These are phyloP conservation scores for Cossypha dichroa DNA, from an alignment of 2,797 vertebrate genomes.

Conservation along the genomic window DNA sequence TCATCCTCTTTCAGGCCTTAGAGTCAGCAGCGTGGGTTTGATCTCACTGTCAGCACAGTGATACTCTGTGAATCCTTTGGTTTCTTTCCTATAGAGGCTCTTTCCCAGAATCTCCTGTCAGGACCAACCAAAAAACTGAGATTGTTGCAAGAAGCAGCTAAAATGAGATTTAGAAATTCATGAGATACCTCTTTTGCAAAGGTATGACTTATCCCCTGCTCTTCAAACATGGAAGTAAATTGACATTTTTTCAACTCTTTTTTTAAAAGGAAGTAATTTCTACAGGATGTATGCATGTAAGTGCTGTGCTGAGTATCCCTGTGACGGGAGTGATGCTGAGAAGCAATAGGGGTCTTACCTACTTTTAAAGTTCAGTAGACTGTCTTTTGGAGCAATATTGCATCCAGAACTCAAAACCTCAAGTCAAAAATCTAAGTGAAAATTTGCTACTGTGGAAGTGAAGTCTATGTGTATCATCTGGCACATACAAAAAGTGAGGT, in stretches of 20 bases:
- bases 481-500: not conserved
- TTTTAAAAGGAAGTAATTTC: not conserved
- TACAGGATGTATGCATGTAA: not conserved
- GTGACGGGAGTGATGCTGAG: not conserved
- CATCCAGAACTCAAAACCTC: not conserved
- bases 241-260: not conserved
- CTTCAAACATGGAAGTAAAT: not conserved
- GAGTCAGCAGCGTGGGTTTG: not conserved
- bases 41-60: not conserved
- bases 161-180: not conserved
- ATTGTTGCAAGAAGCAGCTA: not conserved
- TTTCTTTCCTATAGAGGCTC: not conserved
- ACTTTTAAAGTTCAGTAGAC: not conserved
- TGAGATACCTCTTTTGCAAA: not conserved
- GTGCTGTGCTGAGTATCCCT: not conserved
- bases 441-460: not conserved
- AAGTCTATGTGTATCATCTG: accelerated
- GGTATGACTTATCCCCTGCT: not conserved
- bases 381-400: not conserved
- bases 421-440: not conserved
- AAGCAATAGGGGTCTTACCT: accelerated
- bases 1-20: not conserved
- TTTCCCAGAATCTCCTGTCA: not conserved
- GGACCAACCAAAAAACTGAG: not conserved
- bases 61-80: not conserved